These are phyloP conservation scores for Psilanteris sp. DNA, from an alignment of 1,140 invertebrate species.

Conservation along the genomic window DNA sequence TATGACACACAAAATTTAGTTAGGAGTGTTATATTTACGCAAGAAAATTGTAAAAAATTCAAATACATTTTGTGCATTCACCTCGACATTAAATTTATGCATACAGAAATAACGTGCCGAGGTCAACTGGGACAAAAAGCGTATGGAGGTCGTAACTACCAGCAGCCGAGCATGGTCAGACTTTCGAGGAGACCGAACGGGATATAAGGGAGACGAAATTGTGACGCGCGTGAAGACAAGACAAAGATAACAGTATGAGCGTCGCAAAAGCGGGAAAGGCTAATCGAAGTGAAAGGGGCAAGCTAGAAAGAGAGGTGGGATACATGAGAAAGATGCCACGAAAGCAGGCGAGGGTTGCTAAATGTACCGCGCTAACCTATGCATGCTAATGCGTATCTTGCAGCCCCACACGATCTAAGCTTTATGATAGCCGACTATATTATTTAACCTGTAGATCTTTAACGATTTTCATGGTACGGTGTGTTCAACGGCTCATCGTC, in stretches of 20 bases:
- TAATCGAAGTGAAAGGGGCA: slow-evolving; percentile 39
- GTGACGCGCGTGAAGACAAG: neutral
- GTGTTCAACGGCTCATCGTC: slow-evolving; percentile 29
- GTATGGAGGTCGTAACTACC: slow-evolving; percentile 58
- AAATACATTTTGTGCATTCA: slow-evolving; percentile 58
- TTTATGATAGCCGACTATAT: slow-evolving; percentile 64
- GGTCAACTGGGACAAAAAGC: slow-evolving; percentile 58
- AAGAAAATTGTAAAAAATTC: slow-evolving; percentile 46
- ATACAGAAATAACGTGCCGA: slow-evolving; percentile 60
- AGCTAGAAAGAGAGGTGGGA: slow-evolving; percentile 9
- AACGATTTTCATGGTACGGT: slow-evolving; percentile 32
- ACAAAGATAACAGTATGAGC: slow-evolving; percentile 2
- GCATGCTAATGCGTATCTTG: slow-evolving; percentile 75
- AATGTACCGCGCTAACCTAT: slow-evolving; percentile 72
- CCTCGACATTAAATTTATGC: slow-evolving; percentile 60
- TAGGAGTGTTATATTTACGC: slow-evolving; percentile 6
- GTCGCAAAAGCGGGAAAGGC: slow-evolving; percentile 13
- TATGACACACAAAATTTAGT: slow-evolving; percentile 25
- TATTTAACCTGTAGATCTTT: slow-evolving; percentile 68
- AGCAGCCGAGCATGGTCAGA: slow-evolving; percentile 43
- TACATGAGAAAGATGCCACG: slow-evolving; percentile 17
- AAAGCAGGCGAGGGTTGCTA: slow-evolving; percentile 63
- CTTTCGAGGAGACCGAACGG: slow-evolving; percentile 36
- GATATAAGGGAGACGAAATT: slow-evolving; percentile 15
- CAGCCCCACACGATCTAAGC: slow-evolving; percentile 61